Evolutionary conservation across 2,888 invertebrate genomes (phyloP).

Genomic region (Hirtodrosophila alboralis): DNA sequence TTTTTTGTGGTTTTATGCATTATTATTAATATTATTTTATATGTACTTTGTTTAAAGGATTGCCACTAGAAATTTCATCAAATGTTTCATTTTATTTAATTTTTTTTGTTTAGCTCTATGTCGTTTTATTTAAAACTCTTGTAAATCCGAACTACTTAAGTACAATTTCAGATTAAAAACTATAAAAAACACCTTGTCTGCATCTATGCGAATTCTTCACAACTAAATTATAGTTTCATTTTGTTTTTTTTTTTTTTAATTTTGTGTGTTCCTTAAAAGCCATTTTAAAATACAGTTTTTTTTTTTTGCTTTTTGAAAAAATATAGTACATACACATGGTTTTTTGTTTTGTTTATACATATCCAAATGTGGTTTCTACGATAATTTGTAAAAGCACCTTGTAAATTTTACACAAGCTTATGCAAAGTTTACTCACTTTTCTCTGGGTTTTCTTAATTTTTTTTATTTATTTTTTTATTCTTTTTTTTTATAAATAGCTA

Average conservation of each 20-base stretch:
- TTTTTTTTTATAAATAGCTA: conserved; percentile 59
- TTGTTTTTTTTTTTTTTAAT: conserved; percentile 19
- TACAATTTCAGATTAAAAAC: conserved; percentile 59
- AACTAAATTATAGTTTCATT: conserved; percentile 46
- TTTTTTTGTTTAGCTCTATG: conserved; percentile 31
- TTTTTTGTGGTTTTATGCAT: conserved; percentile 12
- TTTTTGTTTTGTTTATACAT: too few relatives aligned
- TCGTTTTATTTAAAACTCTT: conserved; percentile 31
- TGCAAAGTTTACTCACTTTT: conserved; percentile 42
- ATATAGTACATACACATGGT: conserved; percentile 48
- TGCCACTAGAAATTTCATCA: conserved; percentile 63
- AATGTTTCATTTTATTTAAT: too few relatives aligned
- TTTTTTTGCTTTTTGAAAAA: conserved; percentile 61
- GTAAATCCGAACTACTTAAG: conserved; percentile 51
- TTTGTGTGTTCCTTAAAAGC: conserved; percentile 53
- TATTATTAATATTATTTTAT: conserved; percentile 10
- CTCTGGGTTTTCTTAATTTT: conserved; percentile 19
- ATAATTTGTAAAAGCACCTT: conserved; percentile 76
- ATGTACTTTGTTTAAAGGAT: conserved; percentile 38
- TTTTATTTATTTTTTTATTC: conserved; percentile 28
- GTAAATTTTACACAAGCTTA: conserved; percentile 64
- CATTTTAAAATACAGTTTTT: conserved; percentile 65
- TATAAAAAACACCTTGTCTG: conserved; percentile 54
- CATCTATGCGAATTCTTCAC: conserved; percentile 60
- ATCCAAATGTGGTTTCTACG: conserved; percentile 56